Evolutionary conservation across 1,140 invertebrate species (phyloP).

Genomic region (Pseudachorutes palmiensis): DNA sequence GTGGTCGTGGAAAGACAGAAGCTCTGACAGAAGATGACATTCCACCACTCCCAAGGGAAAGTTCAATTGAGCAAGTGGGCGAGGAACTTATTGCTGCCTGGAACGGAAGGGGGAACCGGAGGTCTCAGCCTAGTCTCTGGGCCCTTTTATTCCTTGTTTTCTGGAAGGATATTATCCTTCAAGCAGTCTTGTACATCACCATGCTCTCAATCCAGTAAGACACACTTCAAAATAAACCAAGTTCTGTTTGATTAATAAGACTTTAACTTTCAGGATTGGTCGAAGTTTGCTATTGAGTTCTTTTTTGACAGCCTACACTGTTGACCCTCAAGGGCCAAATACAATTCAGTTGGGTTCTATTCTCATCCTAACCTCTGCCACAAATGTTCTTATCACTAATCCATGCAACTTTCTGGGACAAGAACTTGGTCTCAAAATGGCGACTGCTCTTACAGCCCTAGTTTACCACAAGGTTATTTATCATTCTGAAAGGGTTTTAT

Average conservation of each 20-base stretch:
- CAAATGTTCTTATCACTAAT: not conserved
- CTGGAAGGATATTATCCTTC: not conserved
- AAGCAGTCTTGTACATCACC: not conserved
- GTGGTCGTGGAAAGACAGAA: no score
- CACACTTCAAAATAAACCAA: not conserved
- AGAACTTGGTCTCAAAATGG: not conserved
- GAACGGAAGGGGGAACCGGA: no score
- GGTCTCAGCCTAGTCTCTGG: not conserved
- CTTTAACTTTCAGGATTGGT: not conserved
- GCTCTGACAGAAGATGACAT: no score
- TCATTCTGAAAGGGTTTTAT: not conserved
- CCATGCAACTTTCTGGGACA: not conserved
- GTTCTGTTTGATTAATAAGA: not conserved
- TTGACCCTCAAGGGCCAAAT: not conserved
- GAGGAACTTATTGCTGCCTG: no score
- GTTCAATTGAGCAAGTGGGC: no score
- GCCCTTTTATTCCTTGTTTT: not conserved
- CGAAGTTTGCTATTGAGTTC: not conserved
- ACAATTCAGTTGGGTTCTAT: not conserved
- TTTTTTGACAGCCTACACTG: not conserved
- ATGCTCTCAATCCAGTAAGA: not conserved
- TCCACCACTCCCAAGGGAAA: no score
- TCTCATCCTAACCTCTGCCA: not conserved
- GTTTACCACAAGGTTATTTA: not conserved
- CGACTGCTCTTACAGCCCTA: not conserved